A percentile compares a stretch with the other conserved stretches of the same genome.
Evolutionary conservation across 2,797 vertebrate species (phyloP).

Genomic region (Zenarchopterus dispar): DNA sequence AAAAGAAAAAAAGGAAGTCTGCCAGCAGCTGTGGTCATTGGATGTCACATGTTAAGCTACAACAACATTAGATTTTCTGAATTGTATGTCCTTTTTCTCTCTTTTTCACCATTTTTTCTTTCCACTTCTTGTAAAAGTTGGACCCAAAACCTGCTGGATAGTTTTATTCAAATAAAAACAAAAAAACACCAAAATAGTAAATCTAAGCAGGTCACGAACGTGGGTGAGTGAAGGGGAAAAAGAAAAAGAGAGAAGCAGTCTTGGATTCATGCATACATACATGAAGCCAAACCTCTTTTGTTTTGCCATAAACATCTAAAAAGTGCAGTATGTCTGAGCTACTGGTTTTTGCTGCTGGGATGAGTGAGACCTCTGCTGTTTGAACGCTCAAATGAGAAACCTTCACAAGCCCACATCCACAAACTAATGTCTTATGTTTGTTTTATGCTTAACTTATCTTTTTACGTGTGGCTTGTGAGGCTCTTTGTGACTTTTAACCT

Average conservation of each 20-base stretch:
- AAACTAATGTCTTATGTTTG: no score
- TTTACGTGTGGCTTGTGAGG: no score
- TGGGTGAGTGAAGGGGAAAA: conserved; percentile 39
- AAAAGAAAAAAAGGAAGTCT: background rate
- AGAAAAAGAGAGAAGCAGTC: background rate
- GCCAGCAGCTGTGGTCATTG: conserved; percentile 54
- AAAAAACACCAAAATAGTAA: conserved; percentile 82
- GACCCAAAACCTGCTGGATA: conserved; percentile 74
- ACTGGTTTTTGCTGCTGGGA: background rate
- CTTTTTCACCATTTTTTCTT: background rate
- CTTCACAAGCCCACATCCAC: background rate
- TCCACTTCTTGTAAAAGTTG: conserved; percentile 56
- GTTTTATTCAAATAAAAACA: no score
- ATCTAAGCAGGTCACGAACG: conserved; percentile 82
- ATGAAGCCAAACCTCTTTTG: no score
- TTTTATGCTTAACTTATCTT: no score
- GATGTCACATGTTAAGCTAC: conserved; percentile 38
- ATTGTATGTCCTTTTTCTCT: conserved; percentile 39
- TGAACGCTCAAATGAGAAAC: conserved; percentile 3
- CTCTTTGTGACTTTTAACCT: no score
- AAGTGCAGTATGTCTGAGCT: background rate
- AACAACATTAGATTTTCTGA: conserved; percentile 48
- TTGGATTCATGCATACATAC: background rate
- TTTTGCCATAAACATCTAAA: background rate
- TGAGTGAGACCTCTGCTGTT: conserved; percentile 36